Conservation (phyloP, 2,113 vertebrate genomes). For the Saimiri boliviensis region DNA sequence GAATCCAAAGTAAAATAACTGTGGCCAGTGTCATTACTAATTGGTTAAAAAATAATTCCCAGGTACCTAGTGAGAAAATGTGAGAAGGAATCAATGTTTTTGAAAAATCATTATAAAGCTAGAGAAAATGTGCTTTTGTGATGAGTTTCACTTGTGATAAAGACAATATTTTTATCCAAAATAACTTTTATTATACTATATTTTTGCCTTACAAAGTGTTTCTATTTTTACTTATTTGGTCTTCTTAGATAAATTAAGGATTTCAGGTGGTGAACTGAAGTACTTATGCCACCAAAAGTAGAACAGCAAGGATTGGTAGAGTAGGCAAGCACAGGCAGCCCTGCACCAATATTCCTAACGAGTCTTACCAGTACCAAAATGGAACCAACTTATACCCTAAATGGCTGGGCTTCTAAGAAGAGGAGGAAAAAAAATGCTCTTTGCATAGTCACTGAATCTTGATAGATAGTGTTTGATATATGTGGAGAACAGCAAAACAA, state of each 20-base stretch:
- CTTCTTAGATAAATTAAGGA: not conserved
- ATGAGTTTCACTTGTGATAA: not conserved
- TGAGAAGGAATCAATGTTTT: not conserved
- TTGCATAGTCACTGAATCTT: not conserved
- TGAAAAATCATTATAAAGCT: not conserved
- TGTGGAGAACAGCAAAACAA: not conserved
- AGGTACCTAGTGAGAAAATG: not conserved
- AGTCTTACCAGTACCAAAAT: not conserved
- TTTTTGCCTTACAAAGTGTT: not conserved
- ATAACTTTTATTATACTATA: not conserved
- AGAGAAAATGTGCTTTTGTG: not conserved
- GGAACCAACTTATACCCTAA: not conserved
- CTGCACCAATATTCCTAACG: not conserved
- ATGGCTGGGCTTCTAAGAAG: not conserved
- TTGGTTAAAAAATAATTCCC: constrained; percentile 14
- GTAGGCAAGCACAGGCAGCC: not conserved
- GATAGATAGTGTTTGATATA: not conserved
- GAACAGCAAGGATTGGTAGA: not conserved
- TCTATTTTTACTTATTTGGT: constrained; percentile 8
- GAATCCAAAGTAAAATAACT: constrained; percentile 37
- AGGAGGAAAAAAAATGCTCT: not conserved
- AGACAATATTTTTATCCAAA: constrained; percentile 40
- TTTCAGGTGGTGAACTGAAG: not conserved
- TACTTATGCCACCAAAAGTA: not conserved
- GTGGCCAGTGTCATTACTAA: not conserved